phyloP scores from a whole-genome alignment of 2,797 vertebrate genomes.

The Scolopax rusticola region DNA sequence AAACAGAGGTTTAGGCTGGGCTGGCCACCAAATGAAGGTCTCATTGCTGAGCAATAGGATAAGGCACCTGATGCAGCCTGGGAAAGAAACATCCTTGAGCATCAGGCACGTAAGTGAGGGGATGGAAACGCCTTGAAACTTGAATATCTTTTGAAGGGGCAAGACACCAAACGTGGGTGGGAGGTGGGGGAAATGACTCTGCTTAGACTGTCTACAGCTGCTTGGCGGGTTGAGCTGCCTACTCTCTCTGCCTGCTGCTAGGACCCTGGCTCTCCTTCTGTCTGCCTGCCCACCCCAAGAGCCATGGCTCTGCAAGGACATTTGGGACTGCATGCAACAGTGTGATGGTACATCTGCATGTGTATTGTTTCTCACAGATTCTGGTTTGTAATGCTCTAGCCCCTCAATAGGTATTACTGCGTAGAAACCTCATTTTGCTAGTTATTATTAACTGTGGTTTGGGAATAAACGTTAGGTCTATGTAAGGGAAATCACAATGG shows the following conservation, averaged over 20 bases:
- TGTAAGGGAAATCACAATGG: neutral
- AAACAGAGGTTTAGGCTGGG: neutral
- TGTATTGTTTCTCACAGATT: neutral
- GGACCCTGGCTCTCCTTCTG: neutral
- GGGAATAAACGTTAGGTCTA: fast-evolving
- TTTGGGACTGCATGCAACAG: neutral
- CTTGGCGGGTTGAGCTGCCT: neutral
- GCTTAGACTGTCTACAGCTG: neutral
- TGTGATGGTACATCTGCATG: too few species aligned
- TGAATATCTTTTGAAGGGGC: neutral
- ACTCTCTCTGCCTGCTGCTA: neutral
- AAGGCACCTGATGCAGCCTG: neutral
- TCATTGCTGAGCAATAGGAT: neutral
- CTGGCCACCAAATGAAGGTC: neutral
- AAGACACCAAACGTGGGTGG: neutral
- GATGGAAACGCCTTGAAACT: neutral
- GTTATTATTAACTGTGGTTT: neutral
- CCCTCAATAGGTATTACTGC: neutral
- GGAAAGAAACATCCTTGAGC: neutral
- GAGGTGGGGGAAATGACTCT: neutral
- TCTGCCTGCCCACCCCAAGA: neutral
- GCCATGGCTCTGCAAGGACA: neutral
- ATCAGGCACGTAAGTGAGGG: neutral
- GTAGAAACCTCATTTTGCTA: neutral
- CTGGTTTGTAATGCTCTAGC: neutral